Evolutionary conservation across 2,113 vertebrate genomes (phyloP), one percentile per base, ranked within the genome.

Genomic region (Aix galericulata): DNA sequence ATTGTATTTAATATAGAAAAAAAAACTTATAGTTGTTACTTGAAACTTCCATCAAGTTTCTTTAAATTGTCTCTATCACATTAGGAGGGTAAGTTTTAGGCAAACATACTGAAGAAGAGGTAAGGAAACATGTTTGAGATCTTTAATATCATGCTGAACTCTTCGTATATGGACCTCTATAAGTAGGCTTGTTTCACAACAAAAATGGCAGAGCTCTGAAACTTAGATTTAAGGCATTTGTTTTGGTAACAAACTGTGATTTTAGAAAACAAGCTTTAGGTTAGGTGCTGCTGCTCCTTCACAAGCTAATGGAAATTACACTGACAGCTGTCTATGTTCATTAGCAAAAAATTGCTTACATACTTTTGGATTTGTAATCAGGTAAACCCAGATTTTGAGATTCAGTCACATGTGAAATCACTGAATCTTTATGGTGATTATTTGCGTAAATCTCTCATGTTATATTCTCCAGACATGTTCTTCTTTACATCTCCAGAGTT

Each of bases 111-210:
- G 55, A 11, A 75, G 62, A 60, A 60, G 3, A 1, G 23, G 7
- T 2, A 4, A 4, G 15, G 32, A 23, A 36, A 21, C 18, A 26
- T 7, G 10, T 58, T 79, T 50, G 50, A 76, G 46, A 32, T 18
- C 10, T 63, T 63, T 46, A 26, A 15, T 53, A 15, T 42, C 50
- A 42, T 1, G 5, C 5, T 58, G 15, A 8, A 74, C 5, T 72
- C 27, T 36, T 67, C 6, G 13, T 36, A 0, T 10, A 23, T 36
- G 9, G 40, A 53, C 0, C 0, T 50, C 11, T 0, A 1, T 62
- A 67, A 27, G 27, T 5, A 38, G 40, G 3, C 11, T 82, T 26
- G 10, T 71, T 82, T 79, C 12, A 34, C 58, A 13, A 13, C 11
- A 23, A 1, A 21, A 40, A 2, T 26, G 3, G 26, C 6, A 52